phyloP scores from a whole-genome alignment of 2,797 vertebrate genomes.

The Sebastes oblongus region DNA sequence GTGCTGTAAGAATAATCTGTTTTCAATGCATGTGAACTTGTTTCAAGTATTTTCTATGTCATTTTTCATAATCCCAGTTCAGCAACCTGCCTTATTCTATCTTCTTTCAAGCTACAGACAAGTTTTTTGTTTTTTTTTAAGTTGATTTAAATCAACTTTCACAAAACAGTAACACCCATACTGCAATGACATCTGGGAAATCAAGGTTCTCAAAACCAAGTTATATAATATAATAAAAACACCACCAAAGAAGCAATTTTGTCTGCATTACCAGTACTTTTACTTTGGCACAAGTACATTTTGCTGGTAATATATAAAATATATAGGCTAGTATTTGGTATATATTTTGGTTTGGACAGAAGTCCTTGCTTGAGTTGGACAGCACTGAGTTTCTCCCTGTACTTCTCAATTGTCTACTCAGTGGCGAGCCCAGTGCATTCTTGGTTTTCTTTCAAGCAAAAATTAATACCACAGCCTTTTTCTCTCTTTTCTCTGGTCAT shows the following conservation, averaged over 20 bases:
- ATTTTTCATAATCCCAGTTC: not conserved
- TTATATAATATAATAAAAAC: not conserved
- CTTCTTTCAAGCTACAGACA: not conserved
- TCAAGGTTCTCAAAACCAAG: not conserved
- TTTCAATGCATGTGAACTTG: not conserved
- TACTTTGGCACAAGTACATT: not conserved
- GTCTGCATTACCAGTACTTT: not conserved
- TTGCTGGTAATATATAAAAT: not conserved
- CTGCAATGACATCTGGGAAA: not conserved
- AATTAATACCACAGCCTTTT: accelerated
- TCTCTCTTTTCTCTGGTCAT: too few species aligned
- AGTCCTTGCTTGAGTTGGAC: too few species aligned
- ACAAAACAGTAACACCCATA: not conserved
- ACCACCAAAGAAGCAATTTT: not conserved
- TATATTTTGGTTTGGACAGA: too few species aligned
- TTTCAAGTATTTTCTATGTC: not conserved
- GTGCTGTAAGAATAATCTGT: not conserved
- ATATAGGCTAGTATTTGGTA: too few species aligned
- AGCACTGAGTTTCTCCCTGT: too few species aligned
- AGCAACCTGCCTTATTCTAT: not conserved
- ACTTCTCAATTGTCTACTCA: too few species aligned
- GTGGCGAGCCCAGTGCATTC: too few species aligned
- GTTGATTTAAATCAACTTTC: not conserved
- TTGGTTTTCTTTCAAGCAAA: too few species aligned
- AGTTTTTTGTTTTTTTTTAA: too few species aligned